Evolutionary conservation across 2,888 invertebrate genomes (phyloP), one percentile per base, ranked within the genome.

Genomic region (Baccha elongata): DNA sequence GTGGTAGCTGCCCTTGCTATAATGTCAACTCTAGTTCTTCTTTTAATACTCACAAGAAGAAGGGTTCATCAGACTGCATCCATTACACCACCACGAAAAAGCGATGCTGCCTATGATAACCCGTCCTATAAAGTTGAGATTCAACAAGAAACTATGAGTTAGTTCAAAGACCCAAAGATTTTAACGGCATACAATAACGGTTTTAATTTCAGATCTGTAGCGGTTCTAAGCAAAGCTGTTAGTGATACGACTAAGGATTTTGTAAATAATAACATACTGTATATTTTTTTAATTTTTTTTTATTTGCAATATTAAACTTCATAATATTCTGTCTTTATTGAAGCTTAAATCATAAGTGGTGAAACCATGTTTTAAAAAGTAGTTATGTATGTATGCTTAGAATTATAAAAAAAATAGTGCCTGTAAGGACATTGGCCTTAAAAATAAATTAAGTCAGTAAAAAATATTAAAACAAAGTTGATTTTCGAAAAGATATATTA

Each of bases 111-210:
- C 48, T 97, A 97, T 88, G 97, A 97, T 91, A 97, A 97, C 91
- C 97, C 97, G 50, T 96, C 97, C 87, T 97, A 97, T 92, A 97
- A 97, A 93, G 96, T 97, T 90, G 96, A 96, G 92, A 94, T 96
- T 90, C 96, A 96, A 91, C 96, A 96, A 92, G 96, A 96, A 92
- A 96, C 96, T 88, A 96, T 96, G 96, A 96, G 96, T 96, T 92
- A 91, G 87, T 86, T 19, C 5, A 13, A 3, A 8, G 78, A 50
- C 55, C 75, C 64, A 73, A 37, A 76, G 84, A 83, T 84, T 79
- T 37, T 6, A 32, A 23, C 19, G 6, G 58, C 42, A 32, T 6
- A 15, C 23, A 21, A 46, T 13, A 13, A 3, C 8, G 50, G 11
- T 62, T 48, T 6, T 35, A 42, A 3, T 86, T 85, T 17, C 73